Base-by-base conservation (phyloP, 2,113 vertebrate genomes). In the Scomber japonicus region DNA sequence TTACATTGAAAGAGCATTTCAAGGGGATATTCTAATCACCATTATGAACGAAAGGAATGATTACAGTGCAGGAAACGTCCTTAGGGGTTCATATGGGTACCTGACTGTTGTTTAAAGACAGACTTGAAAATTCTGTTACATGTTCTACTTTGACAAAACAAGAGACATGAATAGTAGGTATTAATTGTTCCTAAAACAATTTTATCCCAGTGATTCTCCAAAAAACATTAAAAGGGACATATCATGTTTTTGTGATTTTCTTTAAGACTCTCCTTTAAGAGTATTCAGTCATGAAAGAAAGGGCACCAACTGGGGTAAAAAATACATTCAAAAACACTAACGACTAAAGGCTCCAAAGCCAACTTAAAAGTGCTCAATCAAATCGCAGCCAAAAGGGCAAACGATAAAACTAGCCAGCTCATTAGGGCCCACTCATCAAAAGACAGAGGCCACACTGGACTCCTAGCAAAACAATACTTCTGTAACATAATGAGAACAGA, bases 341-440 rank as follows among this genome's bases (percentile, higher is more conserved):
- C n/a, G 24, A 45, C 61, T n/a, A 14, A 21, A 17, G 54, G 54
- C 19, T 62, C 54, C 13, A 48, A 59, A 57, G 63, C 57, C n/a
- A 61, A 30, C 60, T 73, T 82, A 73, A 63, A 63, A 64, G 71
- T 61, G 31, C 15, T 14, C 56, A 46, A 68, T 80, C 59, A 75
- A 64, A 68, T 44, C 80, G 60, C 74, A 82, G 72, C 62, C 76
- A 65, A 80, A 60, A 66, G 76, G 62, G 76, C 59, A 71, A 80
- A 66, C 30, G 64, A 80, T 84, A 45, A 86, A 53, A 59, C 60
- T 17, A 19, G n/a, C 46, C 5, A 73, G 63, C 56, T 84, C 80
- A 74, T 81, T 75, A 79, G 44, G 55, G 75, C 21, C 50, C 35
- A 53, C 82, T 80, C 72, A 72, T 82, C 60, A 68, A 54, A 74